Evolutionary conservation across 2,113 vertebrate species (phyloP), one percentile per base, ranked within the genome.

Genomic region (Circaetus cinerascens): DNA sequence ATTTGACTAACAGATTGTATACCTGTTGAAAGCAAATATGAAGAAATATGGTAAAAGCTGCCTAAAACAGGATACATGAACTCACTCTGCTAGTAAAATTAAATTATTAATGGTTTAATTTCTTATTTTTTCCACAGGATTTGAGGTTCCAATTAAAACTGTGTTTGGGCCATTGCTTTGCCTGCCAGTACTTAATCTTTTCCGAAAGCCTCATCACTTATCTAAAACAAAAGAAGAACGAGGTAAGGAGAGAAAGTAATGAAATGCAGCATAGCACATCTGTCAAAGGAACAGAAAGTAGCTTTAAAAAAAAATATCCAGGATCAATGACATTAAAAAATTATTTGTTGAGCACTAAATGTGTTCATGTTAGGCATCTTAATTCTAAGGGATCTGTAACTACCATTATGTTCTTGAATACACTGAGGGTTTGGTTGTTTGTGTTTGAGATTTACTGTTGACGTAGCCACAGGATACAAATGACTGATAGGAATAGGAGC

Each of bases 51-150:
- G 36, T 69, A 60, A 91, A 69, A 34, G 5, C 67, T 93, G 71
- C 71, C 76, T 86, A 69, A 84, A 80, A 64, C 26, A 84, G 63
- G 27, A 96, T 74, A 69, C 43, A 69, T 67, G 51, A 93, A 91
- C n/a, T 88, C 46, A 50, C 43, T 93, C 7, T 89, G 88, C 40
- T 94, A 27, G 55, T 68, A 96, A 96, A 96, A 95, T 62, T 66
- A 89, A 93, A 97, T 98, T 97, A 98, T 98, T 97, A 97, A 98
- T 98, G 90, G 92, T 91, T 98, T 98, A 94, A 97, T 96, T 98
- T 97, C 63, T 96, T 96, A 56, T 94, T 97, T 97, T 94, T 97
- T 98, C 73, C 91, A 97, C 96, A 97, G 96, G 87, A 97, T 97
- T 96, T 97, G 94, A 98, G 51, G 88, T 97, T 98, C 96, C 97